phyloP scores from a whole-genome alignment of 2,797 vertebrate genomes.

The Nasua narica region DNA sequence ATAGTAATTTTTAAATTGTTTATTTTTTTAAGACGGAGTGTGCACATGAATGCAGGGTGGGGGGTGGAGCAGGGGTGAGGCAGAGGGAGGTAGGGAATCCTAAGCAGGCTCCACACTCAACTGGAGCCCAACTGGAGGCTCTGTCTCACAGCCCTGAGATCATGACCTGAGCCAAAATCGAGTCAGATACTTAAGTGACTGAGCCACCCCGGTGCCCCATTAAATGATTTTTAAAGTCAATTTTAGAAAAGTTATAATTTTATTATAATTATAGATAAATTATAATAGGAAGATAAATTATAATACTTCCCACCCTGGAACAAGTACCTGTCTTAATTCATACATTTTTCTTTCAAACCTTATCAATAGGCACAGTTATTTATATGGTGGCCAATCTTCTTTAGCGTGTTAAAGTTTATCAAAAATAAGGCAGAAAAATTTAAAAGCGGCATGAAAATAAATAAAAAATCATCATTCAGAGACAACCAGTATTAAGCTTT shows the following conservation, averaged over 20 bases:
- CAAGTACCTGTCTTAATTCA: background rate
- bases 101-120: background rate
- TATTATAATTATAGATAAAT: too few species aligned
- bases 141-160: background rate
- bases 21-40: too few species aligned
- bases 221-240: background rate
- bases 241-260: background rate
- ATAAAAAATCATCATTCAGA: background rate
- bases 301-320: background rate
- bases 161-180: background rate
- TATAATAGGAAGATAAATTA: background rate
- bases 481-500: background rate
- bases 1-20: background rate
- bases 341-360: background rate
- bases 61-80: background rate
- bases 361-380: background rate
- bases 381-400: background rate
- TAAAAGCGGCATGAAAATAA: background rate
- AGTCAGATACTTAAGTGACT: background rate
- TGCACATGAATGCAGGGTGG: too few species aligned
- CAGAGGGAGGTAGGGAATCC: background rate
- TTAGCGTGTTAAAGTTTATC: background rate
- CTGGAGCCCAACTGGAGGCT: background rate
- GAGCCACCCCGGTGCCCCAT: background rate
- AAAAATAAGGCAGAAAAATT: background rate